Conservation (phyloP, 2,113 vertebrate species). For the Sardina pilchardus region DNA sequence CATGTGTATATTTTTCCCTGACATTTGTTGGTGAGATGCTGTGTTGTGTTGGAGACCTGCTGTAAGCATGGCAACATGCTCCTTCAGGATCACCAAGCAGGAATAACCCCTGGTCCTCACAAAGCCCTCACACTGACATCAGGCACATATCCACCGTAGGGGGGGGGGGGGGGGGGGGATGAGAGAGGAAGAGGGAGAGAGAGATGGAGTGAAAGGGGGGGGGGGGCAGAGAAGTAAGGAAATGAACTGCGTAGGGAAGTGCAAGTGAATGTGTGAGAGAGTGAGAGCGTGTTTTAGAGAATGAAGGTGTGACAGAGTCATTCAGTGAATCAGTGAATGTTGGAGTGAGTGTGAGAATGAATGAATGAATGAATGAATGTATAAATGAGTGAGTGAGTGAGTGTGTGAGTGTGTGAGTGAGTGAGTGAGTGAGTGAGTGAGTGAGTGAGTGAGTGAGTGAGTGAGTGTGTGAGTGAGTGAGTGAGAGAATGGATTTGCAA, state of each 20-base stretch:
- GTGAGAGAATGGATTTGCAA: no score
- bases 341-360: neutral
- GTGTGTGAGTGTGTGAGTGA: neutral
- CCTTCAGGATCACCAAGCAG: neutral
- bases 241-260: neutral
- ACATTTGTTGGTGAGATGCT: neutral
- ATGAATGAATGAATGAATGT: neutral
- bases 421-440: neutral
- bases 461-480: neutral
- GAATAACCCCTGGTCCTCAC: neutral
- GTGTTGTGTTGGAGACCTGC: constrained; percentile 8
- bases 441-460: neutral
- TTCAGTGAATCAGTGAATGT: neutral
- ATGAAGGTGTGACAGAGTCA: neutral
- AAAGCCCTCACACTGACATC: neutral
- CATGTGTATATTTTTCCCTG: constrained; percentile 18
- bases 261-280: neutral
- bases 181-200: neutral
- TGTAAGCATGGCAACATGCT: neutral
- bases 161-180: no score
- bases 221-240: neutral
- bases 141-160: neutral
- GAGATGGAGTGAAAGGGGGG: neutral
- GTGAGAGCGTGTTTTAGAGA: neutral
- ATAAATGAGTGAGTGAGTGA: neutral